Conservation (phyloP, 2,888 invertebrate genomes). For the Cephus spinipes region DNA sequence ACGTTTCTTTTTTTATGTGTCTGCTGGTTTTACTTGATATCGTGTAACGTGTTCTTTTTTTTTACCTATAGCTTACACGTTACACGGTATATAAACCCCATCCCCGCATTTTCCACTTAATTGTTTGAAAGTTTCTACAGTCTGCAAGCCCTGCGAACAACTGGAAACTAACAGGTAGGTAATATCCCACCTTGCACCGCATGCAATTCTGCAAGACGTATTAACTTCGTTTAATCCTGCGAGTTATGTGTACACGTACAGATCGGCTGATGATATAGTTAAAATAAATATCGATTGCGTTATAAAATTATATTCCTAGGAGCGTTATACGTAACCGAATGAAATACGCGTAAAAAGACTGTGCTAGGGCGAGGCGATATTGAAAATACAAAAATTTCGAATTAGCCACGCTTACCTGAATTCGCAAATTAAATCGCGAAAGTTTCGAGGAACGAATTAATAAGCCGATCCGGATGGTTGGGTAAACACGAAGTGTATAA, state of each 20-base stretch:
- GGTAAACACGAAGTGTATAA: neutral
- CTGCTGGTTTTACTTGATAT: neutral
- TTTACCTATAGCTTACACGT: neutral
- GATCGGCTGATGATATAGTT: neutral
- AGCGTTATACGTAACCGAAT: neutral
- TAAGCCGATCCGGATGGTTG: neutral
- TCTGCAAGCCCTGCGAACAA: neutral
- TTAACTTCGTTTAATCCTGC: neutral
- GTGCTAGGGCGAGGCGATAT: neutral
- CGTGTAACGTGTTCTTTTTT: neutral
- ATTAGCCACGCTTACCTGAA: neutral
- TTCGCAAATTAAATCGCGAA: neutral
- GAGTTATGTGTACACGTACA: neutral
- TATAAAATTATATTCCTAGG: neutral
- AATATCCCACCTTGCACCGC: neutral
- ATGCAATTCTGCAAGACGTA: neutral
- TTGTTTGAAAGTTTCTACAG: neutral
- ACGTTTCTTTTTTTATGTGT: neutral
- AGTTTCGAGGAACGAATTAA: neutral
- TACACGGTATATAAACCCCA: neutral
- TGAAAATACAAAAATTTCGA: neutral
- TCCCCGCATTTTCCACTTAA: neutral
- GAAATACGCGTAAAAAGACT: neutral
- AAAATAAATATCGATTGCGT: neutral
- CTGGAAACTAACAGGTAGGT: neutral